These are phyloP conservation scores for Uloborus plumipes DNA, from an alignment of 2,888 invertebrate genomes.

Conservation along the genomic window DNA sequence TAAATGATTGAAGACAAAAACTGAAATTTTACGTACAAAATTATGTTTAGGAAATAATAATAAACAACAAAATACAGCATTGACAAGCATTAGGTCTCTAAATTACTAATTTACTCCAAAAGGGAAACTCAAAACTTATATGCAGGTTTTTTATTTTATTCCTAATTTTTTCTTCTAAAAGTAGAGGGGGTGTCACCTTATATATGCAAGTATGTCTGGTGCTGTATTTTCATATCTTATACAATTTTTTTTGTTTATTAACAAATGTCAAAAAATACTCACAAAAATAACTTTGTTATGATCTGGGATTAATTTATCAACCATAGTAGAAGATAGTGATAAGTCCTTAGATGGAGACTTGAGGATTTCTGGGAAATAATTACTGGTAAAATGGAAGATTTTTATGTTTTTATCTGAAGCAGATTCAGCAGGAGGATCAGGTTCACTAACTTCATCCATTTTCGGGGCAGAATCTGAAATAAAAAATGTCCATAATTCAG, in stretches of 20 bases:
- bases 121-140: background rate
- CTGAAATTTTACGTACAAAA: no score
- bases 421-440: conserved; percentile 3
- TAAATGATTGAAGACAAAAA: no score
- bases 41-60: no score
- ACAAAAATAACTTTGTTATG: conserved; percentile 50
- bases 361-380: conserved; percentile 27
- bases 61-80: no score
- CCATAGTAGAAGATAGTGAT: background rate
- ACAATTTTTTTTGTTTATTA: background rate
- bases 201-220: background rate
- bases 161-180: background rate
- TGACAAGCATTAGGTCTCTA: no score
- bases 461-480: conserved; percentile 14
- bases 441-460: background rate
- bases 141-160: background rate
- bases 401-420: conserved; percentile 25
- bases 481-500: background rate
- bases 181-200: background rate
- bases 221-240: background rate
- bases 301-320: conserved; percentile 44
- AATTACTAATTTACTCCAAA: background rate
- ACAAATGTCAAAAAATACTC: conserved; percentile 14
- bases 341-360: conserved; percentile 3
- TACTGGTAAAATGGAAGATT: conserved; percentile 24